Evolutionary conservation across 2,113 vertebrate genomes (phyloP).

Genomic region (Rousettus leschenaultii): DNA sequence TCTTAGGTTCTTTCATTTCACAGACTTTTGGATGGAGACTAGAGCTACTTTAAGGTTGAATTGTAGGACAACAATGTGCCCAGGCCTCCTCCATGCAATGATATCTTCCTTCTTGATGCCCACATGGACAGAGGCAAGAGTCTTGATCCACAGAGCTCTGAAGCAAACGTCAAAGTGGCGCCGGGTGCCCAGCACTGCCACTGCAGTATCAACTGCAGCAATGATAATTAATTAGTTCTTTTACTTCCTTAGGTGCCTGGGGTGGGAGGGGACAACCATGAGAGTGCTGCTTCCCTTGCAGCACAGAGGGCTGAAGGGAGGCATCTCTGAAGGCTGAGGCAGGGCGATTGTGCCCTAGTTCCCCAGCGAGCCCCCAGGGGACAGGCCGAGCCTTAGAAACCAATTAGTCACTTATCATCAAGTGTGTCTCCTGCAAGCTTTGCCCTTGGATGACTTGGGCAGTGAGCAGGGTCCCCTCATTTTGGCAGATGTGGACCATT

Average conservation of each 20-base stretch:
- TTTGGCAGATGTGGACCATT: background rate
- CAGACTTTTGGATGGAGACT: background rate
- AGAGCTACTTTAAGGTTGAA: background rate
- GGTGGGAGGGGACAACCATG: background rate
- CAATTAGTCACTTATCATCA: background rate
- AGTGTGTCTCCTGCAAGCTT: background rate
- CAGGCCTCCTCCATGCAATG: background rate
- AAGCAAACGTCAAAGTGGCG: background rate
- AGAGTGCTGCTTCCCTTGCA: background rate
- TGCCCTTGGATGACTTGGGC: background rate
- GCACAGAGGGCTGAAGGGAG: background rate
- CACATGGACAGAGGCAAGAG: background rate
- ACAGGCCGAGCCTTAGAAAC: background rate
- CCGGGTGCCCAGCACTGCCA: too few species aligned
- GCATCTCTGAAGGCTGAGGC: background rate
- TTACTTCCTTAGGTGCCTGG: background rate
- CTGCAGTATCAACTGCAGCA: too few species aligned
- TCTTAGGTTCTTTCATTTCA: background rate
- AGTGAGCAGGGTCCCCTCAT: background rate
- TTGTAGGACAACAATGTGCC: background rate
- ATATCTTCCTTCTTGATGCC: background rate
- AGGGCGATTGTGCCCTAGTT: fast-evolving
- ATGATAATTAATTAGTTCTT: background rate
- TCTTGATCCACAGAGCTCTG: background rate
- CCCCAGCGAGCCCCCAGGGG: background rate